Evolutionary conservation across 2,888 invertebrate species (phyloP).

Genomic region (Eledona agricola): DNA sequence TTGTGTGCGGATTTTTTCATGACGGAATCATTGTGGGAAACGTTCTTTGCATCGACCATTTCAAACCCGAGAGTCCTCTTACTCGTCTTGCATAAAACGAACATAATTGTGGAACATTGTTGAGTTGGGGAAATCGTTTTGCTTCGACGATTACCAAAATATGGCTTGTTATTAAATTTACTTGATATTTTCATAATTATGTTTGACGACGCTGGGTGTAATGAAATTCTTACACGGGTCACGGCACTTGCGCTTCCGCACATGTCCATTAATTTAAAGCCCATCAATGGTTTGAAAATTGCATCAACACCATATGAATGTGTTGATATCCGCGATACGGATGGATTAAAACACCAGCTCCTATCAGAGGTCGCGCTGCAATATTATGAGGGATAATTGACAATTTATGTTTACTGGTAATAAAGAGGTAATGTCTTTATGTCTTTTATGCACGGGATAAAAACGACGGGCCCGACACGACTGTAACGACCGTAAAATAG

Average conservation of each 20-base stretch:
- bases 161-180: too few relatives aligned
- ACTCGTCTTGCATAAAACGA: too few relatives aligned
- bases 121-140: too few relatives aligned
- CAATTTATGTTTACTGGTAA: slow-evolving; percentile 20
- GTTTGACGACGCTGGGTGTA: not conserved
- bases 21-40: too few relatives aligned
- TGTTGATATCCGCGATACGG: slow-evolving; percentile 5
- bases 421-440: slow-evolving; percentile 23
- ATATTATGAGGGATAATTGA: slow-evolving; percentile 13
- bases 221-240: not conserved
- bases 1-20: too few relatives aligned
- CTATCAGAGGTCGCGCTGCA: slow-evolving; percentile 11
- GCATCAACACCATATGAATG: slow-evolving; percentile 5
- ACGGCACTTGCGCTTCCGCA: not conserved
- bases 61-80: too few relatives aligned
- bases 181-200: too few relatives aligned
- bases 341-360: slow-evolving; percentile 21
- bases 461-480: slow-evolving; percentile 14
- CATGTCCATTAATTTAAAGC: not conserved
- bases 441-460: slow-evolving; percentile 28
- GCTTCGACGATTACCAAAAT: too few relatives aligned
- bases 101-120: too few relatives aligned
- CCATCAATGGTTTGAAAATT: slow-evolving; percentile 15
- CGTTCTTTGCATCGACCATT: too few relatives aligned
- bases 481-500: slow-evolving; percentile 22